phyloP scores from a whole-genome alignment of 1,140 invertebrate species.

The Pseudachorutes palmiensis region DNA sequence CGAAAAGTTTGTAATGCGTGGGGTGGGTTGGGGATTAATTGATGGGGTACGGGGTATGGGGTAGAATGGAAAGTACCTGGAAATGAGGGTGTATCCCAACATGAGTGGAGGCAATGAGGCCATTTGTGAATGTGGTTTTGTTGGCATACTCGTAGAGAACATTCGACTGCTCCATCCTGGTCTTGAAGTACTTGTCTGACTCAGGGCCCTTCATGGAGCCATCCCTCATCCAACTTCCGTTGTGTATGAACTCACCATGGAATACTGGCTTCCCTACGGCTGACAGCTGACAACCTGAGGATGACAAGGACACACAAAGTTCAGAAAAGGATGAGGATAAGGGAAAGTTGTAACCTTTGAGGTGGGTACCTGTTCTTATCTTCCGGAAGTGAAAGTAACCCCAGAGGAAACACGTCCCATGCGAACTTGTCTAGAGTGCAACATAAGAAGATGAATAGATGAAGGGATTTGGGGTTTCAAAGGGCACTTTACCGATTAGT shows the following conservation, averaged over 20 bases:
- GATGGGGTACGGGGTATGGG: background rate
- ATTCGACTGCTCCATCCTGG: constrained; percentile 57
- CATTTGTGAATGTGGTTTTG: constrained; percentile 47
- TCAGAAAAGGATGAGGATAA: background rate
- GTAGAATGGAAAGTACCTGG: constrained; percentile 1
- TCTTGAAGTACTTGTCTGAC: constrained; percentile 72
- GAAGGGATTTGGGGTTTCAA: background rate
- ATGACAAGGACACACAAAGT: constrained; percentile 22
- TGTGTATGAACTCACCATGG: constrained; percentile 51
- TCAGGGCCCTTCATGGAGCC: constrained; percentile 53
- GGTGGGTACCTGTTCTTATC: background rate
- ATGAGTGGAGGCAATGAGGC: background rate
- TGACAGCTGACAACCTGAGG: constrained; percentile 73
- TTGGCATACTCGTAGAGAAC: constrained; percentile 67
- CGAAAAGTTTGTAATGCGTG: background rate
- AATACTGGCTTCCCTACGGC: constrained; percentile 87
- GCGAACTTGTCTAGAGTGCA: constrained; percentile 4
- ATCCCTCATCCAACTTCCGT: constrained; percentile 79
- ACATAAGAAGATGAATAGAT: background rate
- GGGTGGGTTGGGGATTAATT: background rate
- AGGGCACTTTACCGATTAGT: constrained; percentile 21
- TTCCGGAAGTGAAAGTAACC: background rate
- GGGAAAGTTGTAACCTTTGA: background rate
- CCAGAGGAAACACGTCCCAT: background rate
- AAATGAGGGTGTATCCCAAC: background rate